Percentiles rank a stretch among this genome's conserved stretches.
Conservation (phyloP, 2,797 vertebrate species). For the Ispidina picta region DNA sequence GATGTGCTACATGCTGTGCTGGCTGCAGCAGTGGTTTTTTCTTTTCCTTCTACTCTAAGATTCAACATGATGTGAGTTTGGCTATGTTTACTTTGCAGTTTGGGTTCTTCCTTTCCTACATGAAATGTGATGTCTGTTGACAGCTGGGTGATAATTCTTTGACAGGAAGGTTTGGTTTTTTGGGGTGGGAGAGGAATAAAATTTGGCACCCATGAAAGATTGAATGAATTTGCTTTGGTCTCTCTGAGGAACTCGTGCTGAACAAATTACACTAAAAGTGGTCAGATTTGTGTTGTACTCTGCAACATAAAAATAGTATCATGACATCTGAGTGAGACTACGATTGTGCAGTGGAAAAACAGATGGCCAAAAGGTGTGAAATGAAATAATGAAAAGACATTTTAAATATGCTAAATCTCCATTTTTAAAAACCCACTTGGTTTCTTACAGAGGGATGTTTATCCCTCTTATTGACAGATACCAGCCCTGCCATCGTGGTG, state of each 20-base stretch:
- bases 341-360: not conserved
- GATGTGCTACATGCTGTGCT: rapidly evolving
- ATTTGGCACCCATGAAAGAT: not conserved
- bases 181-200: not conserved
- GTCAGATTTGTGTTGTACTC: not conserved
- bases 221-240: not conserved
- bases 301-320: not conserved
- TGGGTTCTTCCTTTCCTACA: not conserved
- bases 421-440: not conserved
- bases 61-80: not conserved
- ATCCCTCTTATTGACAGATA: not conserved
- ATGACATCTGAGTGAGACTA: not conserved
- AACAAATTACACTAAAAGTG: not conserved
- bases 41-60: not conserved
- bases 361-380: not conserved
- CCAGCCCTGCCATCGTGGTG: not conserved
- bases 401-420: not conserved
- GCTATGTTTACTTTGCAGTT: not conserved
- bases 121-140: constrained; percentile 26
- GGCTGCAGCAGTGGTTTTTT: not conserved
- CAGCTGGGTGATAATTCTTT: constrained; percentile 44
- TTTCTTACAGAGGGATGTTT: not conserved
- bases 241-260: not conserved
- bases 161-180: not conserved
- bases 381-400: not conserved